Evolutionary conservation across 2,888 invertebrate species (phyloP), one percentile per base, ranked within the genome.

Genomic region (Nomada ruficornis): DNA sequence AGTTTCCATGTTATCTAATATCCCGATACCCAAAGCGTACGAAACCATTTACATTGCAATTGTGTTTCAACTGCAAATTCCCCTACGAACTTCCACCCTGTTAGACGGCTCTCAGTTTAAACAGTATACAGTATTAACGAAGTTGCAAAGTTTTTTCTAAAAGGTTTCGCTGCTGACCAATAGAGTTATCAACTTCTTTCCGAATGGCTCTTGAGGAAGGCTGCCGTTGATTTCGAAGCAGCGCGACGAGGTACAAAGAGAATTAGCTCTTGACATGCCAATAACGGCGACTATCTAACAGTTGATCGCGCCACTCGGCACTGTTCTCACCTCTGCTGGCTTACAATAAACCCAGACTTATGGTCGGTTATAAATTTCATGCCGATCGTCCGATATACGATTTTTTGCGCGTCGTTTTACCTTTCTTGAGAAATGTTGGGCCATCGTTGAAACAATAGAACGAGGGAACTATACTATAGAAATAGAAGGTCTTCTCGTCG

Each of bases 271-370:
- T 36, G 36, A 36, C 36, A 36, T 36, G 36, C 36, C 36, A 36
- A 36, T 36, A 36, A 36, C 7, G 36, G 36, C 36, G 36, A 1
- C 18, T 2, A 29, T 26, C 15, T 71, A 18, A 18, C 50, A 36
- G 42, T 77, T 72, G 20, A 57, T 67, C 60, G 18, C 20, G n/a
- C 20, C 23, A 11, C 7, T 57, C 10, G 11, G 7, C 47, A 3
- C n/a, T 15, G n/a, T 26, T 52, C 60, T 77, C 47, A 67, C 67
- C 77, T 65, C 42, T 52, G 57, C n/a, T 23, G 29, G 47, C 52
- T 74, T 69, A 68, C 50, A 69, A 79, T 69, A 64, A 79, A 74
- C 69, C 50, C 44, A 4, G 57, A 52, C 15, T 15, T 36, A n/a
- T 44, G 52, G 11, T 42, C 15, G 64, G n/a, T 57, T 69, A 52